Evolutionary conservation across 2,797 vertebrate genomes (phyloP).

Genomic region (Melanotaenia trifasciata): DNA sequence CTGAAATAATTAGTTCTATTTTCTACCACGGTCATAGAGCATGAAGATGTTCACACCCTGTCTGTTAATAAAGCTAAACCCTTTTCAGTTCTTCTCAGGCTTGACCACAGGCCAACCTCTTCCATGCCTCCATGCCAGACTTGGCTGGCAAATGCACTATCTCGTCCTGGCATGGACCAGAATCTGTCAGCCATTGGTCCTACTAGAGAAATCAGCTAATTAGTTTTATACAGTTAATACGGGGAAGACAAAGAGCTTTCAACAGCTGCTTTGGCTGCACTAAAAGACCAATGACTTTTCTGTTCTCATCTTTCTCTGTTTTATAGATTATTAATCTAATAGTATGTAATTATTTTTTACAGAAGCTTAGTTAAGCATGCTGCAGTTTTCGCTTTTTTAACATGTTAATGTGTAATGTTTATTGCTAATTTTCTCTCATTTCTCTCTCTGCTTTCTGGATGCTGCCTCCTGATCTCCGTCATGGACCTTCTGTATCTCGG

Average conservation of each 20-base stretch:
- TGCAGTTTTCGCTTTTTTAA: neutral
- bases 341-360: neutral
- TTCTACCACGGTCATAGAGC: slow-evolving; percentile 10
- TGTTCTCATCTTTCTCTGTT: slow-evolving; percentile 9
- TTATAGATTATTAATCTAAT: neutral
- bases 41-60: slow-evolving; percentile 28
- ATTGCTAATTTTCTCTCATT: slow-evolving; percentile 11
- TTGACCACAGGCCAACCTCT: slow-evolving; percentile 36
- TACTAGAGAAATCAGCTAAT: slow-evolving; percentile 61
- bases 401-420: neutral
- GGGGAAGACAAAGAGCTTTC: slow-evolving; percentile 39
- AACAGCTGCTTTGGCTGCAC: slow-evolving; percentile 26
- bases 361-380: neutral
- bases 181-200: slow-evolving; percentile 52
- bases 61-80: slow-evolving; percentile 35
- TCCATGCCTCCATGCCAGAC: slow-evolving; percentile 45
- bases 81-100: slow-evolving; percentile 39
- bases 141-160: slow-evolving; percentile 48
- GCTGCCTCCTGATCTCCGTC: slow-evolving; percentile 24
- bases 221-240: slow-evolving; percentile 54
- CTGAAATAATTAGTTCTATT: slow-evolving; percentile 21
- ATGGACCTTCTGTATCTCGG: slow-evolving; percentile 14
- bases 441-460: slow-evolving; percentile 5
- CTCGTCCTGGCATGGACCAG: slow-evolving; percentile 53
- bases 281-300: slow-evolving; percentile 8